Percentiles rank a stretch among this genome's conserved stretches.
Conservation (phyloP, 2,797 vertebrate species). For the Aldrovandia affinis region DNA sequence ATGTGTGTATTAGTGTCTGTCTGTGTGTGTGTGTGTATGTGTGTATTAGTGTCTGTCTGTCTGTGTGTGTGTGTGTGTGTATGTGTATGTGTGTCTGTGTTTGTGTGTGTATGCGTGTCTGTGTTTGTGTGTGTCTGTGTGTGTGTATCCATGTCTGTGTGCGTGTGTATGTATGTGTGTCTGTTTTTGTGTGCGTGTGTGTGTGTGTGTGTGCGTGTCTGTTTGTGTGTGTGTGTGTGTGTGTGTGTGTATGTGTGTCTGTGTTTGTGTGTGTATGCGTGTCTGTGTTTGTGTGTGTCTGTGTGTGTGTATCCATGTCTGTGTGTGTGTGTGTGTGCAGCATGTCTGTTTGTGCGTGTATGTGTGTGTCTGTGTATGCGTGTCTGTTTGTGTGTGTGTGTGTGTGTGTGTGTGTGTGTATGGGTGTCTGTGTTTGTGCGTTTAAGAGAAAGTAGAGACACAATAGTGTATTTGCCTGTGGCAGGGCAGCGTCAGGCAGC, state of each 20-base stretch:
- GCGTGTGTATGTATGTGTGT: background rate
- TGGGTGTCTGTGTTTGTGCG: background rate
- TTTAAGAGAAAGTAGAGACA: slow-evolving; percentile 11
- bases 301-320: background rate
- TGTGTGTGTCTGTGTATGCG: background rate
- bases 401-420: background rate
- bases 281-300: background rate
- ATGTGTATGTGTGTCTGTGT: background rate
- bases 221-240: too few species aligned
- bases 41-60: too few species aligned
- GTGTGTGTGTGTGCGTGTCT: too few species aligned
- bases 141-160: too few species aligned
- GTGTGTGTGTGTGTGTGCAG: background rate
- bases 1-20: too few species aligned
- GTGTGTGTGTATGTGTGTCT: background rate
- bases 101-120: background rate
- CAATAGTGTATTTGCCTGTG: background rate
- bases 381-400: background rate
- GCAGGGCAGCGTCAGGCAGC: background rate
- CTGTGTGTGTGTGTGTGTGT: background rate
- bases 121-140: background rate
- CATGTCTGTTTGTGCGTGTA: background rate
- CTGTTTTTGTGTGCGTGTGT: background rate
- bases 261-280: background rate
- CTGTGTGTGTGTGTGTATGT: too few species aligned